Conservation (phyloP, 2,888 invertebrate genomes). For the Melanostoma scalare region DNA sequence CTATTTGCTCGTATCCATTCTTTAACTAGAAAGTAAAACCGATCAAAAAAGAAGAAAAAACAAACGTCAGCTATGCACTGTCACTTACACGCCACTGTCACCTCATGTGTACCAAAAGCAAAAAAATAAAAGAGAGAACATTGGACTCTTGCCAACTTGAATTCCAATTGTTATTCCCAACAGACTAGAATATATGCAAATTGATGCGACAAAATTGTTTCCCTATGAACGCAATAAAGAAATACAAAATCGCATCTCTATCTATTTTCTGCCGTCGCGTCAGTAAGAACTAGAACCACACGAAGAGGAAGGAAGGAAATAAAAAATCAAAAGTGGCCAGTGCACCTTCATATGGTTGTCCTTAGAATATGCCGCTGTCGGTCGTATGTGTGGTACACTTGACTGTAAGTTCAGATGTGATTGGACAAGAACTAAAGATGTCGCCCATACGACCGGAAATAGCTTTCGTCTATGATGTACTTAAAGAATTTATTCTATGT, state of each 20-base stretch:
- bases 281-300: not conserved
- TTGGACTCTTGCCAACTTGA: slow-evolving; percentile 61
- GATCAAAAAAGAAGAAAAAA: too few relatives aligned
- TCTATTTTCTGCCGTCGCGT: not conserved
- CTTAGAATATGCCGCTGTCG: slow-evolving; percentile 26
- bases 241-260: not conserved
- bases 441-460: slow-evolving; percentile 41
- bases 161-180: slow-evolving; percentile 62
- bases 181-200: slow-evolving; percentile 60
- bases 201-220: slow-evolving; percentile 69
- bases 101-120: not conserved
- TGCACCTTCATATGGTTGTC: not conserved
- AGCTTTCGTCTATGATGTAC: slow-evolving; percentile 37
- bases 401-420: slow-evolving; percentile 26
- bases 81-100: not conserved
- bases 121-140: slow-evolving; percentile 30
- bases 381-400: not conserved
- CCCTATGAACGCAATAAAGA: slow-evolving; percentile 40
- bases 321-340: too few relatives aligned
- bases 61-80: too few relatives aligned
- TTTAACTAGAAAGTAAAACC: too few relatives aligned
- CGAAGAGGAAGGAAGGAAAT: not conserved
- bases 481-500: not conserved
- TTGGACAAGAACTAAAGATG: slow-evolving; percentile 43
- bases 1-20: too few relatives aligned